phyloP scores from a whole-genome alignment of 2,888 invertebrate genomes.

The Limnephilus marmoratus region DNA sequence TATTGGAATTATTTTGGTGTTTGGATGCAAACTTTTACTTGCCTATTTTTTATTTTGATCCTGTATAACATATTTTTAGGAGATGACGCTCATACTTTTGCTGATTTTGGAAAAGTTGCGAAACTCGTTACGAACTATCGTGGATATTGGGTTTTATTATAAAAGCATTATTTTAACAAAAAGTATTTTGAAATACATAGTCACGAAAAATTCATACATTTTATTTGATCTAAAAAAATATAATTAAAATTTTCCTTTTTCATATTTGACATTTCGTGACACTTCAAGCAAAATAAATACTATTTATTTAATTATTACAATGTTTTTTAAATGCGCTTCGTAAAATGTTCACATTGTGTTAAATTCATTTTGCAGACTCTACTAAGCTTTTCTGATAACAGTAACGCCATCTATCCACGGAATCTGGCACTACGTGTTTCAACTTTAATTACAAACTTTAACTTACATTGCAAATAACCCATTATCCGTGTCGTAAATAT shows the following conservation, averaged over 20 bases:
- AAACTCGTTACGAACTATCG: too few relatives aligned
- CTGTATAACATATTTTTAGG: background rate
- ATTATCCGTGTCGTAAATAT: too few relatives aligned
- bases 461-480: background rate
- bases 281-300: background rate
- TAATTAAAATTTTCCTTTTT: background rate
- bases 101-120: background rate
- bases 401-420: background rate
- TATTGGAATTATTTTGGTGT: background rate
- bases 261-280: background rate
- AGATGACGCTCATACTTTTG: background rate
- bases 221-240: too few relatives aligned
- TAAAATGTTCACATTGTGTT: background rate
- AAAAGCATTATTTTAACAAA: too few relatives aligned
- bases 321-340: too few relatives aligned
- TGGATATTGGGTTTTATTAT: too few relatives aligned
- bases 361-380: background rate
- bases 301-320: background rate
- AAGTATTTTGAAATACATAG: too few relatives aligned
- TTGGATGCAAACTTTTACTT: background rate
- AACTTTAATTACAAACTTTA: background rate
- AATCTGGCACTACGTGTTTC: background rate
- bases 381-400: background rate
- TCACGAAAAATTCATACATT: too few relatives aligned
- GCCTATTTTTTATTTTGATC: background rate